phyloP scores from a whole-genome alignment of 2,888 invertebrate genomes.

The Buathra laborator region DNA sequence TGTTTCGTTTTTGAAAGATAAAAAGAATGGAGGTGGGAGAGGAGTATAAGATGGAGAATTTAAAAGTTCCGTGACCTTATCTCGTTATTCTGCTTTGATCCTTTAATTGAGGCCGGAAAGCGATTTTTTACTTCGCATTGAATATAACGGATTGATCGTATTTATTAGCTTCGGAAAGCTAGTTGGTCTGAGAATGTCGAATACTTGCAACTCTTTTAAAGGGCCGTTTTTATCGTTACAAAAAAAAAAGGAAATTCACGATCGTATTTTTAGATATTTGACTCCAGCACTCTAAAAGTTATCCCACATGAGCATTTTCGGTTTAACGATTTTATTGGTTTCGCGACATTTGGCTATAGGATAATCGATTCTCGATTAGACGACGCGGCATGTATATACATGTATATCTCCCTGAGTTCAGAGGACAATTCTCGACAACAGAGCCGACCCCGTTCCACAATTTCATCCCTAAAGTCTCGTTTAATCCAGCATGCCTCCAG shows the following conservation, averaged over 20 bases:
- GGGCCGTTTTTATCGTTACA: no score
- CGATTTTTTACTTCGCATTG: no score
- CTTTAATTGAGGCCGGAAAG: not conserved
- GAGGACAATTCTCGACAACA: not conserved
- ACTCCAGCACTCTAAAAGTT: not conserved
- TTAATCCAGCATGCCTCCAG: slow-evolving; percentile 24
- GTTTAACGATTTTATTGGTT: not conserved
- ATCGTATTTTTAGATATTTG: no score
- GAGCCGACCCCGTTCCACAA: slow-evolving; percentile 11
- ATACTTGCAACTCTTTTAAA: no score
- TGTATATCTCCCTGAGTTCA: not conserved
- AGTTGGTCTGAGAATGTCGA: no score
- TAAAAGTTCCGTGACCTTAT: not conserved
- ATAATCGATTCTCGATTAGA: slow-evolving; percentile 4
- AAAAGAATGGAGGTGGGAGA: not conserved
- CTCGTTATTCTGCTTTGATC: not conserved
- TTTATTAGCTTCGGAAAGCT: no score
- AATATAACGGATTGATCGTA: no score
- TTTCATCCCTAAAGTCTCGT: slow-evolving; percentile 35
- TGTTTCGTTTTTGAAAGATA: not conserved
- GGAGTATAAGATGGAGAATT: not conserved
- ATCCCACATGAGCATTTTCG: not conserved
- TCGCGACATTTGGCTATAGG: not conserved
- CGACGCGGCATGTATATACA: not conserved
- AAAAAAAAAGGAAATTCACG: no score